A percentile compares a stretch with the other conserved stretches of the same genome.
Evolutionary conservation across 2,888 invertebrate species (phyloP).

Genomic region (Sepiola atlantica): DNA sequence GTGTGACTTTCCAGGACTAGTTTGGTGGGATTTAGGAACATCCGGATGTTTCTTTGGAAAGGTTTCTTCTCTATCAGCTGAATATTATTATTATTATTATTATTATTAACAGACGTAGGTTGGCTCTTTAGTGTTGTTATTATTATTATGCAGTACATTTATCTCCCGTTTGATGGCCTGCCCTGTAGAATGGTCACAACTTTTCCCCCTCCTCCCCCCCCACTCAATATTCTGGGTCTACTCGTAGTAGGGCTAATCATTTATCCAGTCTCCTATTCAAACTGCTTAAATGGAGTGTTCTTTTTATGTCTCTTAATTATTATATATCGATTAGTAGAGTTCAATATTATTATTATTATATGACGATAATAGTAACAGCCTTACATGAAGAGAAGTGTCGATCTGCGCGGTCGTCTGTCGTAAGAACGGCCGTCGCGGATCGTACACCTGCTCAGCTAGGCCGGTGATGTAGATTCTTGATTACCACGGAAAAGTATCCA

Average conservation of each 20-base stretch:
- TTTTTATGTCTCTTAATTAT: not conserved
- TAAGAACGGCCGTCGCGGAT: not conserved
- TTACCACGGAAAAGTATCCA: not conserved
- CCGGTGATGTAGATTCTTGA: conserved; percentile 14
- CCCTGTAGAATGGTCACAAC: conserved; percentile 20
- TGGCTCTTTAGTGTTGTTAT: not conserved
- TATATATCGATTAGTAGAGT: not conserved
- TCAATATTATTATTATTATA: not conserved
- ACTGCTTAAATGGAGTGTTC: conserved; percentile 32
- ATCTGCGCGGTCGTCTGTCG: not conserved
- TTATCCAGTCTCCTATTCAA: conserved; percentile 23
- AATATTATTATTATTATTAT: not conserved
- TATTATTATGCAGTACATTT: conserved; percentile 22
- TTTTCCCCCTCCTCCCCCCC: not conserved
- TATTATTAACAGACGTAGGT: not conserved
- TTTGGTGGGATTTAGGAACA: conserved; percentile 21
- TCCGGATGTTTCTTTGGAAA: not conserved
- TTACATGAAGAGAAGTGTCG: conserved; percentile 13
- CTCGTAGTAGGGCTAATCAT: conserved; percentile 6
- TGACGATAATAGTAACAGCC: not conserved
- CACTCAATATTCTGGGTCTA: conserved; percentile 9
- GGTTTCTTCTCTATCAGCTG: conserved; percentile 32
- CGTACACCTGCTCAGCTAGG: not conserved
- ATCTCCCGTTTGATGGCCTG: not conserved
- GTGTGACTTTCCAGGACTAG: not conserved